Evolutionary conservation across 2,113 vertebrate species (phyloP).

Genomic region (Planiliza haematocheilus): DNA sequence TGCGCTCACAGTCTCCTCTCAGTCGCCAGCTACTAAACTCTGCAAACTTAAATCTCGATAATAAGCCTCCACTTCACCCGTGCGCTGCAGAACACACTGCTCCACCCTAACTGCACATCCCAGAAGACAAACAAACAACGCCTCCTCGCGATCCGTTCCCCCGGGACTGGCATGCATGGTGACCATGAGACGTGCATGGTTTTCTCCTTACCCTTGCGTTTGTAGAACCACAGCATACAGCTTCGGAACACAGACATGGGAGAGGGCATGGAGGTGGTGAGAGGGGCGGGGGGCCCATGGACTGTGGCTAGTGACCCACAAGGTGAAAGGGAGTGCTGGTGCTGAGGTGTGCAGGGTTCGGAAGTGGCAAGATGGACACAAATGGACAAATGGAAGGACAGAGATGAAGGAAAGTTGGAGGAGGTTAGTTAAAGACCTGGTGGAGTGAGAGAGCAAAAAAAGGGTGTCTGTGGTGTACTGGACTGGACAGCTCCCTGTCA

Average conservation of each 20-base stretch:
- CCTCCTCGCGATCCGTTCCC: slow-evolving; percentile 38
- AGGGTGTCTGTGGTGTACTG: slow-evolving; percentile 44
- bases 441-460: slow-evolving; percentile 36
- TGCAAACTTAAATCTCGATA: slow-evolving; percentile 18
- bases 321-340: slow-evolving; percentile 61
- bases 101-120: slow-evolving; percentile 57
- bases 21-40: neutral
- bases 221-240: slow-evolving; percentile 99
- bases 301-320: slow-evolving; percentile 74
- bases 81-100: slow-evolving; percentile 19
- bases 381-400: slow-evolving; percentile 52
- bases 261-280: slow-evolving; percentile 93
- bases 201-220: slow-evolving; percentile 96
- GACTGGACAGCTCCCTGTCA: slow-evolving; percentile 58
- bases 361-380: slow-evolving; percentile 41
- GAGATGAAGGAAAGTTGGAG: slow-evolving; percentile 59
- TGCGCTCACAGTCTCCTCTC: neutral
- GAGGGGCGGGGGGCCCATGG: slow-evolving; percentile 75
- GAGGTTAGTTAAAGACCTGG: slow-evolving; percentile 77
- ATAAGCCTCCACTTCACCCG: slow-evolving; percentile 23
- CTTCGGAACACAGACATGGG: slow-evolving; percentile 98
- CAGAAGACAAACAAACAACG: slow-evolving; percentile 60
- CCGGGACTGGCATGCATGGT: slow-evolving; percentile 59
- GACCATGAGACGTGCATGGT: slow-evolving; percentile 55
- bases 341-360: slow-evolving; percentile 53